A percentile compares a stretch with the other conserved stretches of the same genome.
Conservation (phyloP, 1,140 invertebrate species). For the Scaptomyza hsui region DNA sequence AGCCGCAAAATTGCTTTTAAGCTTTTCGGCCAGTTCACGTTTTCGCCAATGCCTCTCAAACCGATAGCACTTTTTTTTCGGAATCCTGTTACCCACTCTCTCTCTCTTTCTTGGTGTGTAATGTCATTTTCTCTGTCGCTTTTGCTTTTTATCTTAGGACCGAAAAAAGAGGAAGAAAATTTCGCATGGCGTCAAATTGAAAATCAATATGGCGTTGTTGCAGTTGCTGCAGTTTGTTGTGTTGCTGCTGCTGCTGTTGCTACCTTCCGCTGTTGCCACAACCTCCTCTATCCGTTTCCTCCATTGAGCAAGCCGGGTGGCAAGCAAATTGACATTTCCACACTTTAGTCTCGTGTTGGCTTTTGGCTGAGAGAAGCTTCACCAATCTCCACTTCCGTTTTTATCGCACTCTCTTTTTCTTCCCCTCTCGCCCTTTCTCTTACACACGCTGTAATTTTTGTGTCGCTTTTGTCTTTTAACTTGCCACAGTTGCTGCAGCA, state of each 20-base stretch:
- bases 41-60: conserved; percentile 64
- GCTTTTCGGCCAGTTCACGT: conserved; percentile 38
- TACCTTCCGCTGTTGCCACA: conserved; percentile 17
- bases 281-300: background rate
- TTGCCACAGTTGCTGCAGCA: conserved; percentile 29
- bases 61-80: background rate
- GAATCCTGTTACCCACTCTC: background rate
- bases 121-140: conserved; percentile 52
- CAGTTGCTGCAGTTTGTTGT: conserved; percentile 47
- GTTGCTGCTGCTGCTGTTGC: conserved; percentile 32
- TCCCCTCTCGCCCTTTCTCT: background rate
- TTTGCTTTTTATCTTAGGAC: conserved; percentile 55
- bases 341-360: conserved; percentile 61
- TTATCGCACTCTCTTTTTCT: conserved; percentile 41
- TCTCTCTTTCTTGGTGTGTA: conserved; percentile 24
- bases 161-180: conserved; percentile 5
- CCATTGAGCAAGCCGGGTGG: conserved; percentile 1
- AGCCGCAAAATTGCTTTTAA: conserved; percentile 83
- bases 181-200: conserved; percentile 60
- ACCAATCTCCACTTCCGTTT: conserved; percentile 74
- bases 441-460: conserved; percentile 46
- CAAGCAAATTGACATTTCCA: conserved; percentile 79
- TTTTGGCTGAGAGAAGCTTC: conserved; percentile 40
- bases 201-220: conserved; percentile 73
- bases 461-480: conserved; percentile 60